A percentile compares a stretch with the other conserved stretches of the same genome.
phyloP scores from a whole-genome alignment of 2,888 invertebrate species.

The Horisme vitalbata region DNA sequence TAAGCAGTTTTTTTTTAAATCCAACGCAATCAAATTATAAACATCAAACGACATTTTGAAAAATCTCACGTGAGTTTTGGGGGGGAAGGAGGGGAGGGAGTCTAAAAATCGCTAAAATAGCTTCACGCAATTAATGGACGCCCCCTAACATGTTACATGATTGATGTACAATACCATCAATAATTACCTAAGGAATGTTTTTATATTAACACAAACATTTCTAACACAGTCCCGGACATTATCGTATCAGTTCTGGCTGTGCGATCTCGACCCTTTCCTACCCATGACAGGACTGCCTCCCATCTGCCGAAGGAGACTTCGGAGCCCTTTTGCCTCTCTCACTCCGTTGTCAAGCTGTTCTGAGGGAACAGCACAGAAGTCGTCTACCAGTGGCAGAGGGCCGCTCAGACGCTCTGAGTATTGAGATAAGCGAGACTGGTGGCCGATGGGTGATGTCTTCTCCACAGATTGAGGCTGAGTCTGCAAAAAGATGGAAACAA shows the following conservation, averaged over 20 bases:
- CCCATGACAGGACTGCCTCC: slow-evolving; percentile 92
- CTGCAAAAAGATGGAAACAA: slow-evolving; percentile 29
- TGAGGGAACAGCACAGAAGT: slow-evolving; percentile 94
- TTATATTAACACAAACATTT: slow-evolving; percentile 3
- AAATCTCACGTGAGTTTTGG: too few species aligned
- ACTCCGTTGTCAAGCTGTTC: slow-evolving; percentile 85
- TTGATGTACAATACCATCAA: slow-evolving; percentile 1
- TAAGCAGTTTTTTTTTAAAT: too few species aligned
- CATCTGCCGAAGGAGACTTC: slow-evolving; percentile 91
- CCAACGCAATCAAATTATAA: too few species aligned
- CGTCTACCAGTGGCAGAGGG: slow-evolving; percentile 92
- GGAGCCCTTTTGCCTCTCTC: slow-evolving; percentile 88
- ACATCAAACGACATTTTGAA: too few species aligned
- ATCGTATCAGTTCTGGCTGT: slow-evolving; percentile 69
- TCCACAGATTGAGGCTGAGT: slow-evolving; percentile 49
- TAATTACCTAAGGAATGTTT: slow-evolving; percentile 12
- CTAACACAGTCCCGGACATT: not conserved
- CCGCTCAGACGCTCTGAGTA: slow-evolving; percentile 81
- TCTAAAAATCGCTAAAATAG: too few species aligned
- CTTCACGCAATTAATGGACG: too few species aligned
- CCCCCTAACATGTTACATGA: too few species aligned
- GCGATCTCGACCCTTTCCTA: slow-evolving; percentile 83
- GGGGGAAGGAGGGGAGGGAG: too few species aligned
- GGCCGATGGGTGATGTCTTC: slow-evolving; percentile 78
- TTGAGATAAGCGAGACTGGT: slow-evolving; percentile 85